Evolutionary conservation across 2,113 vertebrate genomes (phyloP).

Genomic region (Phyllostomus hastatus): DNA sequence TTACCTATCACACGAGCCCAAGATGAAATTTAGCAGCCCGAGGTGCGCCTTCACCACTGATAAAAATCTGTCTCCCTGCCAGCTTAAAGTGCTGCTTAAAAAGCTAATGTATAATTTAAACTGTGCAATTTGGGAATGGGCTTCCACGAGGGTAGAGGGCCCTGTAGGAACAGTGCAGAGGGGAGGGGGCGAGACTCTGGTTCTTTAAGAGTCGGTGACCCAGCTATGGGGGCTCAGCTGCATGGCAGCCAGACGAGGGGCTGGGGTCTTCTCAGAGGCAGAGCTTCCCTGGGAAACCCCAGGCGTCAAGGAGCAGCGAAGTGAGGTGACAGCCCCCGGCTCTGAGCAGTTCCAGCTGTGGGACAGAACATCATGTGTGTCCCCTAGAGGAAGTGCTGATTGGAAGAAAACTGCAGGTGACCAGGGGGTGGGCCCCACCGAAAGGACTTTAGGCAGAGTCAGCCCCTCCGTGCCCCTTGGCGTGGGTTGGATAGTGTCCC

Average conservation of each 20-base stretch:
- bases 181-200: not conserved
- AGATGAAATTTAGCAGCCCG: slow-evolving; percentile 49
- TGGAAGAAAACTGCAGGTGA: not conserved
- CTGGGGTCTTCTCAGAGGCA: not conserved
- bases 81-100: slow-evolving; percentile 65
- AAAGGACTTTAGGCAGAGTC: not conserved
- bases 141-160: not conserved
- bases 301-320: not conserved
- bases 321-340: rapidly evolving
- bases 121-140: not conserved
- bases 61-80: slow-evolving; percentile 60
- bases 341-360: not conserved
- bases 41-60: slow-evolving; percentile 55
- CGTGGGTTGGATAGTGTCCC: too few relatives aligned
- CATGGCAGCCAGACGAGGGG: rapidly evolving
- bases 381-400: not conserved
- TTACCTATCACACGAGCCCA: not conserved
- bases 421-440: not conserved
- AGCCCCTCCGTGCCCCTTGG: rapidly evolving
- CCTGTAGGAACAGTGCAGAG: not conserved
- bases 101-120: slow-evolving; percentile 74
- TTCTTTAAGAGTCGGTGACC: not conserved
- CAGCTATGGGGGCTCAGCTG: rapidly evolving
- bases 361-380: not conserved
- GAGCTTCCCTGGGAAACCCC: not conserved